Evolutionary conservation across 1,140 invertebrate species (phyloP).

Genomic region (Ceratitis capitata): DNA sequence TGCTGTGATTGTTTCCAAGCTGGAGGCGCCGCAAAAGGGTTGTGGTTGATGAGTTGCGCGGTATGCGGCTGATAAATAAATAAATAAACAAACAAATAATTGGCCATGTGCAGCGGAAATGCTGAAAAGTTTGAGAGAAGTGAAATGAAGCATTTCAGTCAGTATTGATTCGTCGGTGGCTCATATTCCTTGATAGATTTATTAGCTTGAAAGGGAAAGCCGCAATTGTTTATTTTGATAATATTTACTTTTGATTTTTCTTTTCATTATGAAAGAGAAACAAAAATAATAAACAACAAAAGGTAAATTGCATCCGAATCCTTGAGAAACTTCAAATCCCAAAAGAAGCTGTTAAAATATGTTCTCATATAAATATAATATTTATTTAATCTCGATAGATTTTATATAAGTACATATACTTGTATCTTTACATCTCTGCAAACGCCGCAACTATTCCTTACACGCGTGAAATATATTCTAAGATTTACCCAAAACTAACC

Average conservation of each 20-base stretch:
- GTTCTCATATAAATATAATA: too few relatives aligned
- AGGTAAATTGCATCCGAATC: too few relatives aligned
- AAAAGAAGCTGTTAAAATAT: too few relatives aligned
- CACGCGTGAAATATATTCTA: too few relatives aligned
- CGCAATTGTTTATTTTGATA: too few relatives aligned
- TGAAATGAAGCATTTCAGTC: background rate
- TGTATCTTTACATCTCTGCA: too few relatives aligned
- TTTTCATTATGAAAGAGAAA: background rate
- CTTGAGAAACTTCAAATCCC: too few relatives aligned
- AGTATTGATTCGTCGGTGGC: background rate
- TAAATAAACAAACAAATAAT: constrained; percentile 19
- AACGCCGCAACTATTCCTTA: too few relatives aligned
- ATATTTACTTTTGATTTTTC: background rate
- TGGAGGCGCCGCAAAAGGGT: background rate
- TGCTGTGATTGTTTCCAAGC: background rate
- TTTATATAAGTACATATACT: too few relatives aligned
- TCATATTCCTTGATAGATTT: background rate
- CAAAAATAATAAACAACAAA: background rate
- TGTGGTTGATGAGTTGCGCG: background rate
- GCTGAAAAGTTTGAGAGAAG: background rate
- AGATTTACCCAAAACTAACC: too few relatives aligned
- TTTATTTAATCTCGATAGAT: too few relatives aligned
- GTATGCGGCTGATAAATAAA: constrained; percentile 12
- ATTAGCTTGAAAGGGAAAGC: background rate
- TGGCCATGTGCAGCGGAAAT: background rate